These are phyloP conservation scores for Lutraria rhynchaena DNA, from an alignment of 1,140 invertebrate genomes.

Conservation along the genomic window DNA sequence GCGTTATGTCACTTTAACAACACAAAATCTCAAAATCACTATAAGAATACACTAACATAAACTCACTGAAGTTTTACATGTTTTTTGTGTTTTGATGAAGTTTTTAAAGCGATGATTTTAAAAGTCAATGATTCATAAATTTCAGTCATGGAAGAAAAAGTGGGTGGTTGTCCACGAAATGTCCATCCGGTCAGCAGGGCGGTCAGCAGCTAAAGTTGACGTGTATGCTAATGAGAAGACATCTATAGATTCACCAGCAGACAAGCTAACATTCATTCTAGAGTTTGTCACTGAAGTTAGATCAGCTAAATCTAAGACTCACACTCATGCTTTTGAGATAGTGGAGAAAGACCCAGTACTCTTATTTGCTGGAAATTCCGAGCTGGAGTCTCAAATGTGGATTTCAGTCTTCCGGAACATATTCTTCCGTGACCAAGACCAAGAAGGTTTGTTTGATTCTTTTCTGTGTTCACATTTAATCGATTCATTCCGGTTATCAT, in stretches of 20 bases:
- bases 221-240: conserved; percentile 61
- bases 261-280: conserved; percentile 68
- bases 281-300: conserved; percentile 67
- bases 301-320: conserved; percentile 67
- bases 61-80: too few species aligned
- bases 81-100: too few species aligned
- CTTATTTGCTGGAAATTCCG: conserved; percentile 61
- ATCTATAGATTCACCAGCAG: conserved; percentile 25
- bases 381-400: conserved; percentile 67
- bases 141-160: conserved; percentile 70
- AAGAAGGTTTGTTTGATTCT: conserved; percentile 44
- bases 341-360: conserved; percentile 65
- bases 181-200: conserved; percentile 62
- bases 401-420: conserved; percentile 64
- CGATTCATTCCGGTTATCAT: too few species aligned
- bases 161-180: conserved; percentile 74
- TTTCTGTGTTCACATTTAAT: too few species aligned
- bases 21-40: too few species aligned
- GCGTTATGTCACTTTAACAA: too few species aligned
- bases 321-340: conserved; percentile 68
- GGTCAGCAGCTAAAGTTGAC: conserved; percentile 65
- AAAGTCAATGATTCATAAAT: too few species aligned
- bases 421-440: conserved; percentile 59
- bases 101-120: too few species aligned
- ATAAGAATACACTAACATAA: too few species aligned